Base-by-base conservation (phyloP, 2,797 vertebrate genomes). In the Nyctalus aviator region DNA sequence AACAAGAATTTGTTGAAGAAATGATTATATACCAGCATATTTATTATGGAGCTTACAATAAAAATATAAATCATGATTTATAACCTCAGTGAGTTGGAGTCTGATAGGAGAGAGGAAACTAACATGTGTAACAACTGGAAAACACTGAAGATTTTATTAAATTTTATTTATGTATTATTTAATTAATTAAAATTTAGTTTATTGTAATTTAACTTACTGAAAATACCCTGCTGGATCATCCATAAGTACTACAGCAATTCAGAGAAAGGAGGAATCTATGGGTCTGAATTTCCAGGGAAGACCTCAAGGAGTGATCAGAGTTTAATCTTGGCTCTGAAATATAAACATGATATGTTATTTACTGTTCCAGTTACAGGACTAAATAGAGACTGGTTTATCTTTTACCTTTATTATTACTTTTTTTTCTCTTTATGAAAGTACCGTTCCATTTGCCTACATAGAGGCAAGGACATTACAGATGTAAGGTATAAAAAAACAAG, bases 311-410 rank as follows among this genome's bases (percentile, higher is more conserved):
- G 12, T 66, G 8, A 6, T 81, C 35, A 87, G 46, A 7, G 27
- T 89, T 95, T 95, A 77, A 93, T 75, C 17, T 62, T 73, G 53
- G 8, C 53, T 84, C 53, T 88, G 41, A 95, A 93, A 86, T 94
- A 79, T 88, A 94, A 88, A 32, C 3, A 84, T 73, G 77, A 53
- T 15, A 79, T 13, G 8, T 85, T 93, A 77, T 87, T 85, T 93
- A 72, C 30, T 86, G 2, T 89, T 14, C 71, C 55, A 77, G 41
- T 96, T 91, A 81, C 81, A 86, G 44, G 20, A 87, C 35, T 79
- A 88, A 91, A 87, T 21, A 59, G 59, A 87, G 41, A 53, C 69
- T 35, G n/a, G 55, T 73, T 72, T 92, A 10, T 59, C 64, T 92
- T 79, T 79, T 79, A 18, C 75, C 71, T 88, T 94, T 93, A 71